Conservation (phyloP, 2,797 vertebrate genomes). For the Pangasius krempfi region DNA sequence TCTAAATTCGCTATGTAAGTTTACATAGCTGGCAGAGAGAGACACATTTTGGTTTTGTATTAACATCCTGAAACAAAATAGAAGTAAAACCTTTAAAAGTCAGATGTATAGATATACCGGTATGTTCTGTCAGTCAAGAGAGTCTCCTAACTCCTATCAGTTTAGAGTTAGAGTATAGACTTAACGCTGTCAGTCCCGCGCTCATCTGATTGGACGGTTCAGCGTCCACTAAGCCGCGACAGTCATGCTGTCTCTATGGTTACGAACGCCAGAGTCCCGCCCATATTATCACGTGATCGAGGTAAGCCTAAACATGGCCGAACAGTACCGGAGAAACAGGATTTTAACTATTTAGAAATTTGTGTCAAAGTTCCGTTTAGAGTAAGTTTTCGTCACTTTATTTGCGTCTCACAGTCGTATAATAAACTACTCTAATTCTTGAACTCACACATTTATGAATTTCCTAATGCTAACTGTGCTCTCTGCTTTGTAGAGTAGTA, state of each 20-base stretch:
- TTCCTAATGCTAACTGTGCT: not conserved
- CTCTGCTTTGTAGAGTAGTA: not conserved
- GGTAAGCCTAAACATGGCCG: slow-evolving; percentile 25
- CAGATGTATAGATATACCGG: not conserved
- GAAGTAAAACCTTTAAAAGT: not conserved
- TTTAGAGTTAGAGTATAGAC: not conserved
- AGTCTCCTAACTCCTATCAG: not conserved
- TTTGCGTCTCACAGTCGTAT: not conserved
- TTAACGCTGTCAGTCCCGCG: slow-evolving; percentile 9
- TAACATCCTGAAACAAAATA: not conserved
- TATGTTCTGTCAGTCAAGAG: not conserved
- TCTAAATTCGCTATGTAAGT: not conserved
- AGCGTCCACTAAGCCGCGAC: slow-evolving; percentile 59
- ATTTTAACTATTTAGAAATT: not conserved
- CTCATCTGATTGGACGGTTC: slow-evolving; percentile 59
- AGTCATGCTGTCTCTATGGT: slow-evolving; percentile 62
- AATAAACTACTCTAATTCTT: not conserved
- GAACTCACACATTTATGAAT: not conserved
- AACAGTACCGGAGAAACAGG: not conserved
- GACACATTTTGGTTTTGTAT: not conserved
- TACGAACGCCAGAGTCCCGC: slow-evolving; percentile 55
- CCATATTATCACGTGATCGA: slow-evolving; percentile 65
- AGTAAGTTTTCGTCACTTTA: not conserved
- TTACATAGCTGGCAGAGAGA: not conserved
- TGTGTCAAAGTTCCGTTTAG: not conserved